phyloP scores from a whole-genome alignment of 2,113 vertebrate genomes.

The Antechinus stuartii region DNA sequence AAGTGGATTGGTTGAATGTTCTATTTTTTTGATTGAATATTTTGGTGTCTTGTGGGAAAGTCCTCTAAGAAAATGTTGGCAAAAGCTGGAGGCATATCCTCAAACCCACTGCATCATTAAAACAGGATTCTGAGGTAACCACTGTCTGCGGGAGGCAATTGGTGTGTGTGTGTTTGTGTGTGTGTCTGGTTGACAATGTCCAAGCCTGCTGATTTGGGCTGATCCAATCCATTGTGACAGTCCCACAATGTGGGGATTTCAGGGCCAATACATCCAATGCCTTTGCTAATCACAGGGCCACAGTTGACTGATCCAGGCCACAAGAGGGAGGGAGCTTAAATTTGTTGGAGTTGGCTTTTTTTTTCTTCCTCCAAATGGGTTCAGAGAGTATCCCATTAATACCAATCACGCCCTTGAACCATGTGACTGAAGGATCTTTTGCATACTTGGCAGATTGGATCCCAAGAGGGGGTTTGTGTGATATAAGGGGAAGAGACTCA shows the following conservation, averaged over 20 bases:
- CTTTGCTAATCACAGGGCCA: conserved; percentile 76
- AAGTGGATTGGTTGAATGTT: not conserved
- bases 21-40: not conserved
- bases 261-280: conserved; percentile 80
- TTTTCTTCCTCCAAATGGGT: conserved; percentile 80
- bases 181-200: not conserved
- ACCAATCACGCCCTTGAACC: conserved; percentile 75
- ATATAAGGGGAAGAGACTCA: not conserved
- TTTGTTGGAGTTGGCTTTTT: not conserved
- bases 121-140: not conserved
- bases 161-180: not conserved
- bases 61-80: not conserved
- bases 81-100: not conserved
- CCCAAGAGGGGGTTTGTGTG: conserved; percentile 72
- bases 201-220: not conserved
- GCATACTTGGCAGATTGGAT: conserved; percentile 80
- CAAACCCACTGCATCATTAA: not conserved
- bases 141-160: not conserved
- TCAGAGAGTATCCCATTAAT: conserved; percentile 81
- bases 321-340: conserved; percentile 75
- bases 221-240: conserved; percentile 65
- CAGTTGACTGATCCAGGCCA: conserved; percentile 78
- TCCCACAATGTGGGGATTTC: conserved; percentile 77
- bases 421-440: conserved; percentile 82
- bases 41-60: not conserved